Base-by-base conservation (phyloP, 2,888 invertebrate species). In the Agriopis marginaria region DNA sequence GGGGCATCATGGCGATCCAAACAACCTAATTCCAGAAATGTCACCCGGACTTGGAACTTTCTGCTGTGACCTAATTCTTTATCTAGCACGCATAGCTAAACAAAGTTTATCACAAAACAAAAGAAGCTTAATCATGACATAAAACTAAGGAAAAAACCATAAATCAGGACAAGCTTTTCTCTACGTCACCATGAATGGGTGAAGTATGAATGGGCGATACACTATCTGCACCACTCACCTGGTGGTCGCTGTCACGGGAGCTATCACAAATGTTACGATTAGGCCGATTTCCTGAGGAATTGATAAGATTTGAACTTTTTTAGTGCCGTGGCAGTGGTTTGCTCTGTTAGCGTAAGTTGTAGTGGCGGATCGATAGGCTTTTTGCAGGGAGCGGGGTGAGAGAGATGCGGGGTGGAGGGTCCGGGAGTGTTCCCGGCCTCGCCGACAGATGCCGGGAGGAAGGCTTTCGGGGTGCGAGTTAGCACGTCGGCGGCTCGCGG, bases 341-440 rank as follows among this genome's bases (percentile, higher is more conserved):
- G 81, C 80, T 85, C 82, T 83, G 89, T 84, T 88, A 83, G 86
- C 88, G 89, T 89, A 87, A 87, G 88, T 89, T 90, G 86, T 88
- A 81, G 85, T 84, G 86, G 79, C 82, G 77, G 89, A 93, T 93
- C 93, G 90, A 93, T 93, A 93, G 86, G 82, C 82, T 82, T 82
- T 83, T 78, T 63, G 62, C 69, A 47, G 69, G 68, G 68, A 67
- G 67, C 53, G 69, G 64, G 69, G 65, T 7, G 54, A 72, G 71
- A 71, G 80, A 80, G 81, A 82, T 74, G 71, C 68, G 75, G 71
- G 75, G 77, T 78, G 77, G 77, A 79, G 78, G 72, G 65, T 77
- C 70, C 75, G 78, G 83, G 84, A 80, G 75, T 72, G 75, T 88
- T 90, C 86, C 84, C 82, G 75, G 61, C 68, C 55, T 75, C 72